Evolutionary conservation across 2,797 vertebrate species (phyloP), one percentile per base, ranked within the genome.

Genomic region (Pelodytes ibericus): DNA sequence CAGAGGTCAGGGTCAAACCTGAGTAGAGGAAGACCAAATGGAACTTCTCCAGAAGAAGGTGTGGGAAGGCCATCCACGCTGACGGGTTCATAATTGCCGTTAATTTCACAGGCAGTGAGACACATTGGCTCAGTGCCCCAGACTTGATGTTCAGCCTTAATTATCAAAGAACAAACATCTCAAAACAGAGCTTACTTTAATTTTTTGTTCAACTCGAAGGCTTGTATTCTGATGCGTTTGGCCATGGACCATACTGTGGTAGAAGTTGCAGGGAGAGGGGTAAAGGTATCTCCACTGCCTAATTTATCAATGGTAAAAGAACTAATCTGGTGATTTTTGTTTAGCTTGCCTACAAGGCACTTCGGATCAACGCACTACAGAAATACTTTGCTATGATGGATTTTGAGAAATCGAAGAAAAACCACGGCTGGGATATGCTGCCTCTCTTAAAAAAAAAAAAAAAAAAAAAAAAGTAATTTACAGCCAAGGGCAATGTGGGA

Each of bases 331-430:
- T 72, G 39, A 65, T 49, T n/a, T n/a, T n/a, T 71, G 51, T 31
- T 41, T 77, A 72, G 36, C 47, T 71, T 77, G 60, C 71, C 25
- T 47, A 63, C 71, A 63, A 31, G 63, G 63, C 76, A 36, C 63
- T 72, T 62, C 68, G 70, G 63, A 78, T 68, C 41, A 61, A 78
- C 62, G 76, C 76, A 78, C 70, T 78, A 78, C 70, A 78, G 62
- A 68, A 53, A 39, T 53, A 53, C 33, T 53, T 71, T 71, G 68
- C 65, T 71, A 41, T 65, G 27, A 71, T 60, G 39, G 49, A 64
- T 49, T 57, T 8, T 16, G 16, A 39, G 24, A 63, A 70, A 44
- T 51, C 56, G 49, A 64, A 64, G 26, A 59, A 59, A 30, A 59
- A 16, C 30, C 18, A 18, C 31, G 31, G 26, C 26, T 27, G 25